Percentiles rank a stretch among this genome's conserved stretches.
phyloP scores from a whole-genome alignment of 2,888 invertebrate species.

The Rhaphigaster nebulosa region DNA sequence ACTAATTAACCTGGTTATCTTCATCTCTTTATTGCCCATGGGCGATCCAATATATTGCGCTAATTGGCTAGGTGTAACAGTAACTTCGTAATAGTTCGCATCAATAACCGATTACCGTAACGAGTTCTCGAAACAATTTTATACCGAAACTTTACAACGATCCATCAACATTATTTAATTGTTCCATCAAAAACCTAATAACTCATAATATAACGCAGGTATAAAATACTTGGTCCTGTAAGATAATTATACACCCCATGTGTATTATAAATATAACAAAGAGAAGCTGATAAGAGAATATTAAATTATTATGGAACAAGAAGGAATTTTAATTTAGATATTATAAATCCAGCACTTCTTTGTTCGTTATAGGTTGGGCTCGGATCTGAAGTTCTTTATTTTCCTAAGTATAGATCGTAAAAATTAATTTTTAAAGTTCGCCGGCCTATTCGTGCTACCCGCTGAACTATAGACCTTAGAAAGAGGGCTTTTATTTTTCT shows the following conservation, averaged over 20 bases:
- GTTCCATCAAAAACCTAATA: background rate
- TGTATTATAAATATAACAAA: background rate
- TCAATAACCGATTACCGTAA: conserved; percentile 10
- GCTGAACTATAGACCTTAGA: too few species aligned
- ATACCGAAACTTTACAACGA: background rate
- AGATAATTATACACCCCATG: too few species aligned
- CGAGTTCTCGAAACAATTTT: background rate
- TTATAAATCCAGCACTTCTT: background rate
- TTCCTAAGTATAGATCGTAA: too few species aligned
- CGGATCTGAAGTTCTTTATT: too few species aligned
- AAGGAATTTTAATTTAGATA: background rate
- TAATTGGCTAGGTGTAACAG: conserved; percentile 4
- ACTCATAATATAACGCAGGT: background rate
- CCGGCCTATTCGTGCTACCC: too few species aligned
- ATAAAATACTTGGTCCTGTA: background rate
- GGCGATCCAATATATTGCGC: background rate
- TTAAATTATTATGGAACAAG: background rate
- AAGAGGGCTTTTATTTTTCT: too few species aligned
- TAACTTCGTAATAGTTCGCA: background rate
- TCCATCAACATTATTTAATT: conserved; percentile 27
- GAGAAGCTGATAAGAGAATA: background rate
- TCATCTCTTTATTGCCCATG: conserved; percentile 6
- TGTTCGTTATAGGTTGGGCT: too few species aligned
- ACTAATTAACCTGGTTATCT: conserved; percentile 1
- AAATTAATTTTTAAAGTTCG: too few species aligned